phyloP scores from a whole-genome alignment of 1,140 invertebrate species.

The Chionoecetes opilio region DNA sequence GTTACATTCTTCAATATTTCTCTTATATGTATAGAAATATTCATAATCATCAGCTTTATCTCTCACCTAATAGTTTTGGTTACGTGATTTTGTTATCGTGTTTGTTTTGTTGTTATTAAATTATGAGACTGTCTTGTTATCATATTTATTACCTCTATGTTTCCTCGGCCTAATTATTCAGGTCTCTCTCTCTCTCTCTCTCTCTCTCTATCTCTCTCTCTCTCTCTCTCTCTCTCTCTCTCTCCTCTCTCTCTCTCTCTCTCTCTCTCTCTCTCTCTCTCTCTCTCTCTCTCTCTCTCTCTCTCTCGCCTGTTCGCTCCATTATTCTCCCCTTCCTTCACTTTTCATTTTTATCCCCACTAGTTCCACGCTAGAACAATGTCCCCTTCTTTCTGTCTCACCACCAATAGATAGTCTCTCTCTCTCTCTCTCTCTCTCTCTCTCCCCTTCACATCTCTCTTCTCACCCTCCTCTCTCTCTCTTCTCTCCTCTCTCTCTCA shows the following conservation, averaged over 20 bases:
- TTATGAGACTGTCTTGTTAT: not conserved
- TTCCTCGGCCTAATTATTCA: slow-evolving; percentile 3
- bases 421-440: not conserved
- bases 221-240: not conserved
- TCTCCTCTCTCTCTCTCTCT: not conserved
- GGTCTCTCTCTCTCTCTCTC: no score
- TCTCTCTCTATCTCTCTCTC: no score
- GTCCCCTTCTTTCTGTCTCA: not conserved
- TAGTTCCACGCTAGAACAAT: no score
- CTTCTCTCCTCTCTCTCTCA: not conserved
- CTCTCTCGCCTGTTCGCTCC: not conserved
- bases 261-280: not conserved
- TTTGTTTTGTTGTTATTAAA: not conserved
- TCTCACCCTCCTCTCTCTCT: not conserved
- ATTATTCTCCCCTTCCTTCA: not conserved
- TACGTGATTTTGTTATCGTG: no score
- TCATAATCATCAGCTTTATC: not conserved
- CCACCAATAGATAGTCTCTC: no score
- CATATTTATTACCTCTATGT: not conserved
- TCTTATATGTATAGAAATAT: no score
- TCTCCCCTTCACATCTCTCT: no score
- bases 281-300: not conserved
- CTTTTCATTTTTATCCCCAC: not conserved
- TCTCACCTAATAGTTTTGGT: no score
- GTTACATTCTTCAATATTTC: no score